These are phyloP conservation scores for Halcyon chelicuti DNA, from an alignment of 2,797 vertebrate genomes.

Conservation along the genomic window DNA sequence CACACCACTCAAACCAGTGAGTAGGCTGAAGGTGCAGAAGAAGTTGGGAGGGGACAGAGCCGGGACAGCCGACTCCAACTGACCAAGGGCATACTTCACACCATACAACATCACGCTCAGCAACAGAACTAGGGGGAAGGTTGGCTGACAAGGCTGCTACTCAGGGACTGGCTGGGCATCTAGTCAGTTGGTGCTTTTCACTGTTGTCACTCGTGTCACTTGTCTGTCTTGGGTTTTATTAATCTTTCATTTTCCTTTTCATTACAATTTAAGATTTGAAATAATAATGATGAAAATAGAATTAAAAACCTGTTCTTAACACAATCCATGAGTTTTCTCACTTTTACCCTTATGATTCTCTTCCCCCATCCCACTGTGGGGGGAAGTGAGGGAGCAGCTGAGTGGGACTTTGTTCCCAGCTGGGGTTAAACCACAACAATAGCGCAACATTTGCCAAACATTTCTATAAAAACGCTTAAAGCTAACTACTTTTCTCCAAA, in stretches of 20 bases:
- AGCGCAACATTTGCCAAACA: neutral
- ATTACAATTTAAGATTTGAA: neutral
- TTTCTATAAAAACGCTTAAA: neutral
- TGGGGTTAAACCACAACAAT: neutral
- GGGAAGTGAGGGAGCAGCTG: neutral
- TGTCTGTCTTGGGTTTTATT: neutral
- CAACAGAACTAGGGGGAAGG: neutral
- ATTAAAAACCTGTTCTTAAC: neutral
- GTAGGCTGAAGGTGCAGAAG: too few relatives aligned
- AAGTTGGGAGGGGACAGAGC: neutral
- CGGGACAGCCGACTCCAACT: neutral
- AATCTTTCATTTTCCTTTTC: neutral
- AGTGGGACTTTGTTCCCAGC: neutral
- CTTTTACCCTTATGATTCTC: neutral
- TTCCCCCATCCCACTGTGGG: too few relatives aligned
- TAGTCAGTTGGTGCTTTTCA: neutral
- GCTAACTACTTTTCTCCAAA: neutral
- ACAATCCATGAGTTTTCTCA: neutral
- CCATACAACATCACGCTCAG: accelerated
- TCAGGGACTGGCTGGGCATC: neutral
- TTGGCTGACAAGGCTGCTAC: too few relatives aligned
- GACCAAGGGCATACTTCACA: too few relatives aligned
- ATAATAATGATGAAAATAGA: too few relatives aligned
- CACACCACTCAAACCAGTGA: neutral
- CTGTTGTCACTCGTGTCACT: neutral